phyloP scores from a whole-genome alignment of 2,797 vertebrate species.

The Onychomys arenicola region DNA sequence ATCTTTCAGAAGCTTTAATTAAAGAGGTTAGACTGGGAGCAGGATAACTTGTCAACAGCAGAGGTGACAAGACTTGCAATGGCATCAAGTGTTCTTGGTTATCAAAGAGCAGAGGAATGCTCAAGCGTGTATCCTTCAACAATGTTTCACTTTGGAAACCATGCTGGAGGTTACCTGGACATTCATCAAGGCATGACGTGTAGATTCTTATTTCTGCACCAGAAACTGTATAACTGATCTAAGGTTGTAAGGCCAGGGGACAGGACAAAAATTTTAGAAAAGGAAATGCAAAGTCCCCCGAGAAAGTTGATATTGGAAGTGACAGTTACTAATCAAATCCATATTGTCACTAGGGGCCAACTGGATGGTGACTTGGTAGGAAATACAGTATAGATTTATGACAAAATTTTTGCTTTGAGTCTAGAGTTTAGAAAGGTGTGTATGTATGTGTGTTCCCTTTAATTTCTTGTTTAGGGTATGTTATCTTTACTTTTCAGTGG shows the following conservation, averaged over 20 bases:
- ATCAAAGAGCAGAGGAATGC: background rate
- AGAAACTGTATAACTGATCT: background rate
- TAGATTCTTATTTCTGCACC: background rate
- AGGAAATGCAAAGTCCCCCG: background rate
- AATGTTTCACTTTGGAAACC: conserved; percentile 1
- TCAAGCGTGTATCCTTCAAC: background rate
- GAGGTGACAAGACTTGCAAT: background rate
- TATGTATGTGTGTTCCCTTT: background rate
- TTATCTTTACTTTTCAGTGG: conserved; percentile 35
- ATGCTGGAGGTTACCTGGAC: background rate
- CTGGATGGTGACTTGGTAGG: background rate
- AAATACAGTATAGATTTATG: background rate
- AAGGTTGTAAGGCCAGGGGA: background rate
- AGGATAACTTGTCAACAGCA: background rate
- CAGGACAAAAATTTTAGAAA: background rate
- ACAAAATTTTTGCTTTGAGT: conserved; percentile 20
- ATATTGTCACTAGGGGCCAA: background rate
- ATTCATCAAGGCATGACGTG: background rate
- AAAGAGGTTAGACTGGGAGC: background rate
- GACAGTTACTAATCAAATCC: conserved; percentile 9
- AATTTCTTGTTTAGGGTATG: conserved; percentile 15
- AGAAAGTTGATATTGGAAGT: background rate
- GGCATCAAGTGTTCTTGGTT: background rate
- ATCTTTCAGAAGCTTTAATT: background rate
- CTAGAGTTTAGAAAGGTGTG: background rate